Evolutionary conservation across 2,888 invertebrate species (phyloP).

Genomic region (Antheraea assamensis): DNA sequence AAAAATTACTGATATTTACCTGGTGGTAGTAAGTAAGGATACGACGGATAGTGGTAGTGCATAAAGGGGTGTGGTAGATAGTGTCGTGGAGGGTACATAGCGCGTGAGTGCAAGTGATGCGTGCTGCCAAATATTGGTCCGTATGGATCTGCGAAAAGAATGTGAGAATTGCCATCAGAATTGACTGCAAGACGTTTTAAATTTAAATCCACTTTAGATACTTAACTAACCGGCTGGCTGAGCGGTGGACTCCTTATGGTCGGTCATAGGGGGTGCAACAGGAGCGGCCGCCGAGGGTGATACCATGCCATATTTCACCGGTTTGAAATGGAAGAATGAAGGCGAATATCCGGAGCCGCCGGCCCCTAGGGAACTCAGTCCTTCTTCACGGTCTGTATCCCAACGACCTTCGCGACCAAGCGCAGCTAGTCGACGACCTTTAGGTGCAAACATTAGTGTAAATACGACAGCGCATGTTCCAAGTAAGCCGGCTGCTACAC

Average conservation of each 20-base stretch:
- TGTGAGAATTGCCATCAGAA: constrained; percentile 56
- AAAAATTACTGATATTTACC: constrained; percentile 54
- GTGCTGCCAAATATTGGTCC: constrained; percentile 73
- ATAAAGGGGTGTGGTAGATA: constrained; percentile 76
- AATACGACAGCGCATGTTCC: constrained; percentile 93
- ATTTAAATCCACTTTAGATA: constrained; percentile 77
- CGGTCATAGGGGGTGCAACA: constrained; percentile 68
- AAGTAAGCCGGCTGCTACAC: constrained; percentile 94
- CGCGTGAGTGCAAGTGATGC: constrained; percentile 74
- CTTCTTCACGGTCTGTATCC: constrained; percentile 91
- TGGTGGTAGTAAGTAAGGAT: constrained; percentile 76
- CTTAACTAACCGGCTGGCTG: constrained; percentile 83
- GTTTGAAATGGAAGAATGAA: constrained; percentile 96
- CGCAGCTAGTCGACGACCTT: constrained; percentile 94
- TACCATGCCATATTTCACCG: constrained; percentile 89
- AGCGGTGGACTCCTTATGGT: constrained; percentile 80
- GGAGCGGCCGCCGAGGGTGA: constrained; percentile 71
- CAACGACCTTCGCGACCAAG: constrained; percentile 94
- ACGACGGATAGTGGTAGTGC: constrained; percentile 77
- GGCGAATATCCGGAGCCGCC: constrained; percentile 93
- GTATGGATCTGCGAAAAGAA: constrained; percentile 76
- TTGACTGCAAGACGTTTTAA: constrained; percentile 72
- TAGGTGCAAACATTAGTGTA: constrained; percentile 96
- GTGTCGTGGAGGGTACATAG: constrained; percentile 76
- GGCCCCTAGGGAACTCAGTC: constrained; percentile 89